These are phyloP conservation scores for Plectropomus leopardus DNA, from an alignment of 2,113 vertebrate genomes.

Conservation along the genomic window DNA sequence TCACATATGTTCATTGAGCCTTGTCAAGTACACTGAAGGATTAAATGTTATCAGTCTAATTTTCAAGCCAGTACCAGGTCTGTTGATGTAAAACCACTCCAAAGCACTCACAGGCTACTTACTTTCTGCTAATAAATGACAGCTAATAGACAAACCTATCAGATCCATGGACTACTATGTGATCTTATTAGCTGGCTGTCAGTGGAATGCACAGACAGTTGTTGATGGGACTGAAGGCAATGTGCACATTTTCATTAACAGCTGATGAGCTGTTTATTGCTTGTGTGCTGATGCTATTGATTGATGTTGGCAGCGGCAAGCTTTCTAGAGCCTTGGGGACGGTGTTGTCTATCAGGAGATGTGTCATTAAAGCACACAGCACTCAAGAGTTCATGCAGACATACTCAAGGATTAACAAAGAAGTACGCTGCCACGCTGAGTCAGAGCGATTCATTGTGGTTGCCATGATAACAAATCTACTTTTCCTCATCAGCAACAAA, in stretches of 20 bases:
- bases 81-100: neutral
- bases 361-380: neutral
- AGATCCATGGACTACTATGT: neutral
- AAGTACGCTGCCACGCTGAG: neutral
- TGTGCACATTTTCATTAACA: constrained; percentile 35
- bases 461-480: constrained; percentile 11
- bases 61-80: neutral
- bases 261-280: constrained; percentile 35
- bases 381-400: constrained; percentile 1
- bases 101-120: neutral
- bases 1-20: neutral
- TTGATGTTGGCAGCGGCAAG: constrained; percentile 32
- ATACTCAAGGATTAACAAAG: neutral
- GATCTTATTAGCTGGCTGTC: constrained; percentile 22
- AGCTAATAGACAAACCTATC: constrained; percentile 18
- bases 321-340: neutral
- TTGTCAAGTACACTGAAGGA: neutral
- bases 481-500: neutral
- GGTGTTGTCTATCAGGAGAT: neutral
- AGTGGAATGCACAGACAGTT: constrained; percentile 21
- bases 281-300: constrained; percentile 30
- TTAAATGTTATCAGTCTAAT: neutral
- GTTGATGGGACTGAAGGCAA: constrained; percentile 19
- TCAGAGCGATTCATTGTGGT: neutral
- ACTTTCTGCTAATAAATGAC: neutral